A percentile compares a stretch with the other conserved stretches of the same genome.
These are phyloP conservation scores for Sphinx pinastri DNA, from an alignment of 2,888 invertebrate genomes.

Conservation along the genomic window DNA sequence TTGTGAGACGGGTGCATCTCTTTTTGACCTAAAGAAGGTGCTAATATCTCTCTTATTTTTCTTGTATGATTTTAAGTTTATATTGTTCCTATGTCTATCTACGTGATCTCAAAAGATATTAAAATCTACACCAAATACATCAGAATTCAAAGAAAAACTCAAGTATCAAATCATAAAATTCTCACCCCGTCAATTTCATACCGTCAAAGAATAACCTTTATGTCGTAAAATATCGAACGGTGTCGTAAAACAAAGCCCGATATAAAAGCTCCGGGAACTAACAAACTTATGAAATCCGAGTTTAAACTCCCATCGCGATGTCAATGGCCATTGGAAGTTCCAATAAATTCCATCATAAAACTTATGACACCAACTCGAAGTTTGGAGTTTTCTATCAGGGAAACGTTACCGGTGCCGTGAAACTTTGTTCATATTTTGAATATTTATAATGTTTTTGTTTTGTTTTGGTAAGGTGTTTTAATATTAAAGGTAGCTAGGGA, in stretches of 20 bases:
- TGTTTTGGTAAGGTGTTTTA: neutral
- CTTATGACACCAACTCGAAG: slow-evolving; percentile 48
- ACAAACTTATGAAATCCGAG: slow-evolving; percentile 49
- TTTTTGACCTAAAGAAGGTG: too few species aligned
- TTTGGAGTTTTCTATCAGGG: slow-evolving; percentile 24
- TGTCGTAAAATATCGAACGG: slow-evolving; percentile 15
- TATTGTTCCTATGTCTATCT: too few species aligned
- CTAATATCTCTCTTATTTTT: too few species aligned
- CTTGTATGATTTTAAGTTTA: too few species aligned
- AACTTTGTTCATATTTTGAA: slow-evolving; percentile 6
- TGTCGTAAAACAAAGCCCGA: neutral
- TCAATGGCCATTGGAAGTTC: slow-evolving; percentile 53
- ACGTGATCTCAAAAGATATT: too few species aligned
- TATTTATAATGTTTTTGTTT: slow-evolving; percentile 1
- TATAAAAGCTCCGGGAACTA: slow-evolving; percentile 3
- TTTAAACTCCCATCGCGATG: slow-evolving; percentile 53
- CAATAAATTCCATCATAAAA: slow-evolving; percentile 56
- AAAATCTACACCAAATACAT: neutral
- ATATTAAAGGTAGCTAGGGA: too few species aligned
- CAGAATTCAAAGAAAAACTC: neutral
- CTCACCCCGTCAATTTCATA: slow-evolving; percentile 1
- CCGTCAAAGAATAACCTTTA: slow-evolving; percentile 10
- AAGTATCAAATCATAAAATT: neutral
- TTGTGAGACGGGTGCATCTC: too few species aligned
- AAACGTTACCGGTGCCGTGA: neutral